Conservation (phyloP, 2,888 invertebrate genomes). For the Axea sp. region DNA sequence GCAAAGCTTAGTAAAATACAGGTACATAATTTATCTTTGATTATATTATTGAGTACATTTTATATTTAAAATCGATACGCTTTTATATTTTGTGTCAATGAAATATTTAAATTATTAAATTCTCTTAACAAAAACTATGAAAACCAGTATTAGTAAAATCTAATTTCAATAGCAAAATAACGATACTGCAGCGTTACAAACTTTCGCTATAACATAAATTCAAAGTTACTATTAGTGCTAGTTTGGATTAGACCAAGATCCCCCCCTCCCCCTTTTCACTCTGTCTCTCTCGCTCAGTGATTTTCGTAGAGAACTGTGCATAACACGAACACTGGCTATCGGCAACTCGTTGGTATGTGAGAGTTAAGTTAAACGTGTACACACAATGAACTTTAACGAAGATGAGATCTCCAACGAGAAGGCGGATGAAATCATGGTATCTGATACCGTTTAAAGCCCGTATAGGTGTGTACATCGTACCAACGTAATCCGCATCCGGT, state of each 20-base stretch:
- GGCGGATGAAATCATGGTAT: slow-evolving; percentile 56
- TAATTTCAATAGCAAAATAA: background rate
- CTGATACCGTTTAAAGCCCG: slow-evolving; percentile 52
- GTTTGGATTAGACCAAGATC: slow-evolving; percentile 26
- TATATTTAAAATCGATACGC: no score
- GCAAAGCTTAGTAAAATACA: no score
- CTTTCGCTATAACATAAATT: slow-evolving; percentile 19
- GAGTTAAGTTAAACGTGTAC: slow-evolving; percentile 31
- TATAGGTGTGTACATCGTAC: slow-evolving; percentile 41
- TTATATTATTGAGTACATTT: no score
- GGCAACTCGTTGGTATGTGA: slow-evolving; percentile 20
- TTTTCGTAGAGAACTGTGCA: slow-evolving; percentile 28
- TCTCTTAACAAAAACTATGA: no score
- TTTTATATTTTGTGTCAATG: no score
- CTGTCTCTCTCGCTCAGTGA: slow-evolving; percentile 17
- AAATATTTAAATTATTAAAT: no score
- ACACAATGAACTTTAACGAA: slow-evolving; percentile 50
- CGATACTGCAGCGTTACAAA: background rate
- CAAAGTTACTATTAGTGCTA: slow-evolving; percentile 20
- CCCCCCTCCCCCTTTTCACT: no score
- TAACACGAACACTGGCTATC: slow-evolving; percentile 25
- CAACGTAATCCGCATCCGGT: slow-evolving; percentile 55
- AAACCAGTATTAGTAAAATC: background rate
- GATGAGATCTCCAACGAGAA: slow-evolving; percentile 51
- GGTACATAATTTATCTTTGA: no score